Conservation (phyloP, 2,888 invertebrate genomes). For the Epirrhoe tristata region DNA sequence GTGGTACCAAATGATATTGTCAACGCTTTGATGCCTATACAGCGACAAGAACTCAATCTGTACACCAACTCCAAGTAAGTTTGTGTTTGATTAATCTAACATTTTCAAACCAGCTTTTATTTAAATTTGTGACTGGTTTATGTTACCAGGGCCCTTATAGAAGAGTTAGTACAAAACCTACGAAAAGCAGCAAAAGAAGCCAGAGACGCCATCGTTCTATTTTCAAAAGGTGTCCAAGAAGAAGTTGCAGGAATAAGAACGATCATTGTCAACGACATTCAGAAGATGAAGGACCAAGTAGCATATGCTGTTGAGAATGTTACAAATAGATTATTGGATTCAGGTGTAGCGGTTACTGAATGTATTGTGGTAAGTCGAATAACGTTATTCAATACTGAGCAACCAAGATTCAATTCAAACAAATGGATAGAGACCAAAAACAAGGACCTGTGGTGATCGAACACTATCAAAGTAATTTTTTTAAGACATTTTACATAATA, state of each 20-base stretch:
- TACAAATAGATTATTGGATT: constrained; percentile 56
- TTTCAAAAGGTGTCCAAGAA: constrained; percentile 58
- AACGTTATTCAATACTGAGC: not conserved
- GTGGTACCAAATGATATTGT: constrained; percentile 48
- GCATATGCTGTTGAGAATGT: constrained; percentile 56
- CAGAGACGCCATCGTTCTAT: constrained; percentile 56
- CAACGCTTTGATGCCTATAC: constrained; percentile 49
- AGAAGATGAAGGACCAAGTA: constrained; percentile 58
- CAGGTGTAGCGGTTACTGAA: constrained; percentile 55
- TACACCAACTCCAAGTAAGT: constrained; percentile 55
- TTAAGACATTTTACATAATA: too few relatives aligned
- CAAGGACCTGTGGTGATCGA: too few relatives aligned
- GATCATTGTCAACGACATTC: constrained; percentile 56
- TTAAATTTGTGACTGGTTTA: not conserved
- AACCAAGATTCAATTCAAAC: not conserved
- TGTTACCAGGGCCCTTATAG: constrained; percentile 58
- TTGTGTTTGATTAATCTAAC: not conserved
- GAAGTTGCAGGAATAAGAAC: constrained; percentile 55
- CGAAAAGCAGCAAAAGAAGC: constrained; percentile 63
- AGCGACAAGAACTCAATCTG: constrained; percentile 53
- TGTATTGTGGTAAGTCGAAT: constrained; percentile 66
- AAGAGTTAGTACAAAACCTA: constrained; percentile 61
- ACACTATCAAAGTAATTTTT: too few relatives aligned
- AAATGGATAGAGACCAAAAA: not conserved
- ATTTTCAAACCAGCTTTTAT: too few relatives aligned